Percentiles rank a stretch among this genome's conserved stretches.
phyloP scores from a whole-genome alignment of 2,797 vertebrate genomes.

The Telmatherina bonti region DNA sequence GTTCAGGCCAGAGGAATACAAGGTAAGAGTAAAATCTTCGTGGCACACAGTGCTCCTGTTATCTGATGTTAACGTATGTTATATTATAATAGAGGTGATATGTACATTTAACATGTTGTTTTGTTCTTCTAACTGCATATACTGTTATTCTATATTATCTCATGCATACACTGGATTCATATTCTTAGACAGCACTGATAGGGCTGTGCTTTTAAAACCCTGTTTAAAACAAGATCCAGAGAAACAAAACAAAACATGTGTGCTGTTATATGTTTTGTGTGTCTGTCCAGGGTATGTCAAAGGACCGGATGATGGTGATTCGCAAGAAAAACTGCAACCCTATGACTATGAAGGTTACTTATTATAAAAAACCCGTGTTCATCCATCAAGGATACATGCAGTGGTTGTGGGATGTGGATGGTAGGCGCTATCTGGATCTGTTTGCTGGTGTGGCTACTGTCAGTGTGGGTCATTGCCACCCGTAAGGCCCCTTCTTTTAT shows the following conservation, averaged over 20 bases:
- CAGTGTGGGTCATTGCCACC: conserved; percentile 94
- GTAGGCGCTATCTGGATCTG: conserved; percentile 91
- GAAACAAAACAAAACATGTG: too few relatives aligned
- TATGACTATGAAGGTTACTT: conserved; percentile 76
- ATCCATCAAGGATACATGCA: conserved; percentile 95
- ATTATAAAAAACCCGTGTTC: conserved; percentile 89
- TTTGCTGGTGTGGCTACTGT: conserved; percentile 94
- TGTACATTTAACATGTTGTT: background rate
- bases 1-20: conserved; percentile 87
- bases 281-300: conserved; percentile 85
- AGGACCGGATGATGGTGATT: conserved; percentile 84
- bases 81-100: background rate
- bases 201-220: too few relatives aligned
- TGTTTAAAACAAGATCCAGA: too few relatives aligned
- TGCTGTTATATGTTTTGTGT: too few relatives aligned
- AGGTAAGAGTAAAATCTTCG: conserved; percentile 78
- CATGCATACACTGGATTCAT: too few relatives aligned
- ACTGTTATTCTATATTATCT: too few relatives aligned
- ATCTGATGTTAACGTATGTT: background rate
- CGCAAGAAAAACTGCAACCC: conserved; percentile 83
- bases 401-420: conserved; percentile 94
- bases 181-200: too few relatives aligned
- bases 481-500: conserved; percentile 82
- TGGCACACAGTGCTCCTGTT: background rate
- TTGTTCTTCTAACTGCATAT: background rate